phyloP scores from a whole-genome alignment of 2,888 invertebrate species.

The Leptinotarsa juncta region DNA sequence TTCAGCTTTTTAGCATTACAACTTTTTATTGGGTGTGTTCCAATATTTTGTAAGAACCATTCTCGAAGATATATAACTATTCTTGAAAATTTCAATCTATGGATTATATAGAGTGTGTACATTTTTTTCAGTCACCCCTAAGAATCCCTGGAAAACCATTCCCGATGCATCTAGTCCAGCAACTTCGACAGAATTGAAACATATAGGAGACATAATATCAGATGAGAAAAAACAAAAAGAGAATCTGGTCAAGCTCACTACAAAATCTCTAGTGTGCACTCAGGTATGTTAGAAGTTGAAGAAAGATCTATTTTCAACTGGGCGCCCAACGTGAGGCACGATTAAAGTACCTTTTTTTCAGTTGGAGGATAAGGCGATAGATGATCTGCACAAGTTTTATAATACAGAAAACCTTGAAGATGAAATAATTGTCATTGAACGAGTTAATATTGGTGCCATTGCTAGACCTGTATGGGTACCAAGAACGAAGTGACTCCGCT shows the following conservation, averaged over 20 bases:
- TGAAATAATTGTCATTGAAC: conserved; percentile 78
- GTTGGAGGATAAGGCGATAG: conserved; percentile 89
- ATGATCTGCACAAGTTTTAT: conserved; percentile 81
- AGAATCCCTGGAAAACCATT: conserved; percentile 66
- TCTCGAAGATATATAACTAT: background rate
- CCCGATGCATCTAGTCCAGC: conserved; percentile 63
- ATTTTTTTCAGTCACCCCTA: conserved; percentile 57
- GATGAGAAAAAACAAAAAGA: conserved; percentile 81
- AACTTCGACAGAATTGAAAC: conserved; percentile 47
- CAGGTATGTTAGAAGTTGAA: conserved; percentile 70
- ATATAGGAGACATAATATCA: conserved; percentile 73
- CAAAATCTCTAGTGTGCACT: conserved; percentile 79
- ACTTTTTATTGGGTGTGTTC: too few species aligned
- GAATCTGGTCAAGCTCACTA: conserved; percentile 76
- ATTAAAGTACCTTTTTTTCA: conserved; percentile 57
- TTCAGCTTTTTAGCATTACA: too few species aligned
- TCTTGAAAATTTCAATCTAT: background rate
- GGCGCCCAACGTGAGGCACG: background rate
- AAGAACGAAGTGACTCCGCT: conserved; percentile 38
- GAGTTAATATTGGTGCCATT: conserved; percentile 71
- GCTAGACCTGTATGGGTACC: conserved; percentile 73
- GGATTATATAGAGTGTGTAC: background rate
- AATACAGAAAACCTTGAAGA: conserved; percentile 77
- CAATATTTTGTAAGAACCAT: background rate
- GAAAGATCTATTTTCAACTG: background rate